Conservation (phyloP, 2,888 invertebrate species). For the Drosophila prolongata region DNA sequence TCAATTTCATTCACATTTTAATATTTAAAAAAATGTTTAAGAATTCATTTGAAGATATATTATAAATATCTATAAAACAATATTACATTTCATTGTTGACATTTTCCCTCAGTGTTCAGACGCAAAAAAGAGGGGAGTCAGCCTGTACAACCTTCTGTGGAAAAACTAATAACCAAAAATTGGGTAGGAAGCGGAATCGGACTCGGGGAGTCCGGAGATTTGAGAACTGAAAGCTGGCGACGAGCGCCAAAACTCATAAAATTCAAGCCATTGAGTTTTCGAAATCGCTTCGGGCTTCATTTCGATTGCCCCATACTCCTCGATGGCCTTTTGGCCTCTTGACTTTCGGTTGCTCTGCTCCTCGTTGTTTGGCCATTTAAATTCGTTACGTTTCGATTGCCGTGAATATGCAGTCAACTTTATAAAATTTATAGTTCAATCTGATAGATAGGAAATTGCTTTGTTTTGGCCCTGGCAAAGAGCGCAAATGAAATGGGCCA, state of each 20-base stretch:
- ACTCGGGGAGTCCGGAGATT: slow-evolving; percentile 21
- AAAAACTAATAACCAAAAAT: slow-evolving; percentile 72
- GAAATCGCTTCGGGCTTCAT: slow-evolving; percentile 77
- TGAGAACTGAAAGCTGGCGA: slow-evolving; percentile 25
- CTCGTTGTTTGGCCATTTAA: slow-evolving; percentile 76
- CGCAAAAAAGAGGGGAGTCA: not conserved
- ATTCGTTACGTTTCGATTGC: slow-evolving; percentile 79
- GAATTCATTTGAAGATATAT: too few relatives aligned
- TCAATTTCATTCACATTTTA: not conserved
- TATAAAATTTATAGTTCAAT: slow-evolving; percentile 79
- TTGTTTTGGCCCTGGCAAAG: slow-evolving; percentile 57
- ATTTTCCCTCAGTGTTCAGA: not conserved
- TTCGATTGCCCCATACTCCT: slow-evolving; percentile 53
- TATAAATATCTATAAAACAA: too few relatives aligned
- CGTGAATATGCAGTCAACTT: slow-evolving; percentile 78
- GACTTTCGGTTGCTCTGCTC: slow-evolving; percentile 50
- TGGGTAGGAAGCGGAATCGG: slow-evolving; percentile 48
- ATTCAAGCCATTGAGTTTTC: slow-evolving; percentile 81
- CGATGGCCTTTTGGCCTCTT: slow-evolving; percentile 40
- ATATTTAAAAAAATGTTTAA: not conserved
- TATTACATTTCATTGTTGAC: not conserved
- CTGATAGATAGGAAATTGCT: slow-evolving; percentile 79
- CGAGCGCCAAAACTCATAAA: slow-evolving; percentile 72
- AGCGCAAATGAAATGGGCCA: slow-evolving; percentile 29
- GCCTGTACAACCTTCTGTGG: slow-evolving; percentile 15